These are phyloP conservation scores for Fringilla coelebs DNA, from an alignment of 2,797 vertebrate genomes.

Conservation along the genomic window DNA sequence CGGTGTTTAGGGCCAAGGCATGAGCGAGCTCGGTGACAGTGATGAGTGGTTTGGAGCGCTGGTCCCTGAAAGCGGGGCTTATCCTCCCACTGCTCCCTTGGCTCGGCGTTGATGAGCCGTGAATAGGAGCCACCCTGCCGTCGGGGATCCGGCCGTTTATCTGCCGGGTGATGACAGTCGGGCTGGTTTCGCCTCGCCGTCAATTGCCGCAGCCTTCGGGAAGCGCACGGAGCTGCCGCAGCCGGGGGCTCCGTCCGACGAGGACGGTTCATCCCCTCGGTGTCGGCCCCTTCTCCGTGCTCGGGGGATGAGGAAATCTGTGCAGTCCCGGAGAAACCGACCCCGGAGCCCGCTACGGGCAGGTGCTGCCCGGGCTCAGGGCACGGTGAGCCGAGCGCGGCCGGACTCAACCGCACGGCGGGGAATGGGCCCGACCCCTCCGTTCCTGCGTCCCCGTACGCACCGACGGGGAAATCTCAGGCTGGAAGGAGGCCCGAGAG, in stretches of 20 bases:
- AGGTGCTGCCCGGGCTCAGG: neutral
- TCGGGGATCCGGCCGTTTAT: constrained; percentile 68
- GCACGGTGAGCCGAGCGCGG: neutral
- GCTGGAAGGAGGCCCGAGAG: neutral
- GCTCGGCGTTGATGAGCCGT: constrained; percentile 68
- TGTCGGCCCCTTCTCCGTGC: no score
- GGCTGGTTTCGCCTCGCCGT: constrained; percentile 66
- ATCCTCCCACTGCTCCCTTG: constrained; percentile 42
- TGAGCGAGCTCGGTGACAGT: constrained; percentile 41
- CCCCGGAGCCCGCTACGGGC: neutral
- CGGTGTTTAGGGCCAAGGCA: constrained; percentile 42
- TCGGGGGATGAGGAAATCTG: neutral
- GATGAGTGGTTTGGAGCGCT: constrained; percentile 64
- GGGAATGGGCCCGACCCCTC: neutral
- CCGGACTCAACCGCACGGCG: neutral
- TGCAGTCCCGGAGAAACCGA: no score
- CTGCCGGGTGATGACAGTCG: constrained; percentile 74
- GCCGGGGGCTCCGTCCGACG: neutral
- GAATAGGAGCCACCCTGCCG: constrained; percentile 72
- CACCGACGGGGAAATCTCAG: neutral
- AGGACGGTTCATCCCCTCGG: neutral
- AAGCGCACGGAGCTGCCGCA: neutral
- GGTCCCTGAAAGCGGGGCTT: constrained; percentile 70
- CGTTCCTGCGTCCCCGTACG: neutral
- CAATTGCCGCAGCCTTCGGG: constrained; percentile 65